Base-by-base conservation (phyloP, 1,140 invertebrate species). In the Leptonema lineaticorne region DNA sequence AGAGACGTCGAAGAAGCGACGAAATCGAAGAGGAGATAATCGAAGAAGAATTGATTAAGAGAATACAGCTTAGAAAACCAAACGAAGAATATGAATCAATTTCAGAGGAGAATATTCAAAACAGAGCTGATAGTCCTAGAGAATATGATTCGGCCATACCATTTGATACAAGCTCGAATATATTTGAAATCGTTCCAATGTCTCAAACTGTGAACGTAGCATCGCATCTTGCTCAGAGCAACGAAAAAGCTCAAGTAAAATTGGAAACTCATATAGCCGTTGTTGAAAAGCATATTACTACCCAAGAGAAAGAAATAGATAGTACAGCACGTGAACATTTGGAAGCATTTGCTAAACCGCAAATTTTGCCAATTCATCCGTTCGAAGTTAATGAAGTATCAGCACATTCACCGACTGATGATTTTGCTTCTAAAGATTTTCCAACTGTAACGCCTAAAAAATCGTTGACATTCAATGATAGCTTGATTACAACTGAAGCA, bases 361-460 rank as follows among this genome's bases (percentile, higher is more conserved):
- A 82, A 22, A 75, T 90, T 26, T 83, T 84, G 67, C 77, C 84
- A 26, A 73, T 84, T 6, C 86, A 89, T 75, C 80, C 88, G 2
- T 82, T 86, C 74, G 78, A 86, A 69, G 84, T 85, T 20, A 85
- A 78, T 3, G 85, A 91, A 82, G 82, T 85, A 30, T 83, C 84
- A 30, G 73, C 82, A 29, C 83, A 86, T 74, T 77, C 78, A 60
- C 75, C 78, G 11, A 76, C 87, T 1, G 78, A 81, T 53, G 80
- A 84, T 69, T 88, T 88, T 70, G 63, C 76, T 1, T 76, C 74
- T 41, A 76, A 73, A 27, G 83, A 82, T 69, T 84, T 83, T 45
- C 69, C 64, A 58, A 77, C 79, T 28, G 84, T 76, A 26, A 84
- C 82, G 73, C 87, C 87, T 28, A 78, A 69, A 30, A 75, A 82